Evolutionary conservation across 2,113 vertebrate genomes (phyloP).

Genomic region (Lepus europaeus): DNA sequence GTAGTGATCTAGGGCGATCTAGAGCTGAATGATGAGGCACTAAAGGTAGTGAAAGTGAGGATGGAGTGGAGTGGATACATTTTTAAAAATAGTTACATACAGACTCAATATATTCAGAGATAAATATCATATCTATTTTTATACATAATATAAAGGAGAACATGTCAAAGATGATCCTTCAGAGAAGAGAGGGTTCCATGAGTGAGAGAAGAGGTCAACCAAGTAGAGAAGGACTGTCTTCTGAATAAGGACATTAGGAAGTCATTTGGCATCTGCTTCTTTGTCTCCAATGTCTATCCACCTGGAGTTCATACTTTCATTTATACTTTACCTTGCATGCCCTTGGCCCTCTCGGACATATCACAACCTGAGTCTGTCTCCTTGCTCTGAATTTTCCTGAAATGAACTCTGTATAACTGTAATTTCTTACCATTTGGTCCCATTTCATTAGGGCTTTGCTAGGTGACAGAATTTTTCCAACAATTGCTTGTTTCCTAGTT

Average conservation of each 20-base stretch:
- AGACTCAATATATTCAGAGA: not conserved
- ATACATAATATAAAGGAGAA: slow-evolving; percentile 24
- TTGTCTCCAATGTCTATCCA: not conserved
- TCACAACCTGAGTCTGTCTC: not conserved
- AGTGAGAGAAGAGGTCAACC: not conserved
- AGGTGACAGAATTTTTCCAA: not conserved
- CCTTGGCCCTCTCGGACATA: not conserved
- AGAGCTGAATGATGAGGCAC: slow-evolving; percentile 19
- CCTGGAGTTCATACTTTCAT: not conserved
- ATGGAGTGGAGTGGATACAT: not conserved
- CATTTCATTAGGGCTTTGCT: not conserved
- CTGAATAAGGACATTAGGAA: not conserved
- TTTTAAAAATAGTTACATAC: slow-evolving; percentile 23
- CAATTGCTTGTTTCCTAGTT: not conserved
- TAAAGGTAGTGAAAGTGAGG: not conserved
- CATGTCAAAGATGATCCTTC: not conserved
- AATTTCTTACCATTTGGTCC: not conserved
- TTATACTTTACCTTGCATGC: not conserved
- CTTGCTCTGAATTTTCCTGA: slow-evolving; percentile 40
- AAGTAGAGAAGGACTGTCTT: not conserved
- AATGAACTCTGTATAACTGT: not conserved
- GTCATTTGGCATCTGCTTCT: not conserved
- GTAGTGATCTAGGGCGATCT: not conserved
- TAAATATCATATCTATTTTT: not conserved
- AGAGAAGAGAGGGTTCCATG: not conserved